Percentiles rank a stretch among this genome's conserved stretches.
Evolutionary conservation across 2,888 invertebrate genomes (phyloP).

Genomic region (Quadroppia sp.): DNA sequence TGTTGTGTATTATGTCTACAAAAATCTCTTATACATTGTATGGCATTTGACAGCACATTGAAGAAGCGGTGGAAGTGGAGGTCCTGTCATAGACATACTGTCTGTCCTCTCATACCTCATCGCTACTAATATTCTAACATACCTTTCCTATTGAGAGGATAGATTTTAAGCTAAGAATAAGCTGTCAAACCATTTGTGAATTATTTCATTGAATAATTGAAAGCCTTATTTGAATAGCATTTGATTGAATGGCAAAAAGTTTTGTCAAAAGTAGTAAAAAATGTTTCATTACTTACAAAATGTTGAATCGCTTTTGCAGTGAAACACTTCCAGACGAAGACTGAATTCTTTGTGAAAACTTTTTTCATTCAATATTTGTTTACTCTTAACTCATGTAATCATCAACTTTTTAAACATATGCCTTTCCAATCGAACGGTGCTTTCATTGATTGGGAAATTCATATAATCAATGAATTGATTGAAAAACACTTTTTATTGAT

Average conservation of each 20-base stretch:
- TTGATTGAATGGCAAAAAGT: too few species aligned
- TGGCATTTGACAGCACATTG: background rate
- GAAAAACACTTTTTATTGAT: constrained; percentile 1
- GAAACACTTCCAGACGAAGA: too few species aligned
- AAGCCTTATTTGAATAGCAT: too few species aligned
- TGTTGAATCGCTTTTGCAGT: too few species aligned
- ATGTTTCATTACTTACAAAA: too few species aligned
- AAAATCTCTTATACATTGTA: background rate
- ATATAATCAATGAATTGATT: background rate
- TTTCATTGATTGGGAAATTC: constrained; percentile 12
- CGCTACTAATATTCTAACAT: too few species aligned
- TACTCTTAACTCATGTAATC: background rate
- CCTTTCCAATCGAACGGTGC: background rate
- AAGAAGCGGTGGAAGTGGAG: background rate
- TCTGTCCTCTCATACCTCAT: too few species aligned
- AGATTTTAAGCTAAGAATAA: too few species aligned
- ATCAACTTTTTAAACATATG: constrained; percentile 10
- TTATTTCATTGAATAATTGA: too few species aligned
- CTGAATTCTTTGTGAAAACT: background rate
- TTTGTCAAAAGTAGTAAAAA: too few species aligned
- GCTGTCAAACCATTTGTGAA: too few species aligned
- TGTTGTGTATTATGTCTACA: background rate
- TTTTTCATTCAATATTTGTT: background rate
- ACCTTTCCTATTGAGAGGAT: too few species aligned
- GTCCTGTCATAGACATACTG: background rate